Evolutionary conservation across 2,113 vertebrate species (phyloP).

Genomic region (Aptenodytes patagonicus): DNA sequence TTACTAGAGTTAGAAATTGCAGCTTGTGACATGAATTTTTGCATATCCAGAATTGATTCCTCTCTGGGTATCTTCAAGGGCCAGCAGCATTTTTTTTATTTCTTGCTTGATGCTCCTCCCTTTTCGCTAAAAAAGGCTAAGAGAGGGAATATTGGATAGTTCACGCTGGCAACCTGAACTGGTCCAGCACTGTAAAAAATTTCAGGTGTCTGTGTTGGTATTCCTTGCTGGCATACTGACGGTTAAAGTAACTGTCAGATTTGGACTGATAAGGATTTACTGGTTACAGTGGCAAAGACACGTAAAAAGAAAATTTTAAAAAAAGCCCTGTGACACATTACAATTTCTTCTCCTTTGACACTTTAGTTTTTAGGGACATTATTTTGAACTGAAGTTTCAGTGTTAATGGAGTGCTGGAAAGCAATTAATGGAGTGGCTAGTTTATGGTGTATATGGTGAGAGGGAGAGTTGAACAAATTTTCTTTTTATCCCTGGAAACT

Average conservation of each 20-base stretch:
- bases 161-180: neutral
- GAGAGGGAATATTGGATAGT: fast-evolving
- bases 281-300: neutral
- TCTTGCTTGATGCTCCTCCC: neutral
- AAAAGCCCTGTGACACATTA: neutral
- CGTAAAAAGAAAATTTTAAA: fast-evolving
- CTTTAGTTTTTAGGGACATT: neutral
- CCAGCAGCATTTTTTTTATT: neutral
- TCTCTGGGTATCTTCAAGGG: neutral
- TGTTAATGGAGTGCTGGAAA: neutral
- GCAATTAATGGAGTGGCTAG: neutral
- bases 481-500: neutral
- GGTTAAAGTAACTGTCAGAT: neutral
- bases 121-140: fast-evolving
- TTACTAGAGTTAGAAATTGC: neutral
- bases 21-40: neutral
- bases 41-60: neutral
- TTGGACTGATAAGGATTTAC: neutral
- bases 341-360: neutral
- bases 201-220: neutral
- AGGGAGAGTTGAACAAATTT: neutral
- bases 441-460: neutral
- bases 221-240: neutral
- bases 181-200: neutral
- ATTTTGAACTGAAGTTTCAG: neutral